Evolutionary conservation across 2,797 vertebrate species (phyloP).

Genomic region (Anguilla anguilla): DNA sequence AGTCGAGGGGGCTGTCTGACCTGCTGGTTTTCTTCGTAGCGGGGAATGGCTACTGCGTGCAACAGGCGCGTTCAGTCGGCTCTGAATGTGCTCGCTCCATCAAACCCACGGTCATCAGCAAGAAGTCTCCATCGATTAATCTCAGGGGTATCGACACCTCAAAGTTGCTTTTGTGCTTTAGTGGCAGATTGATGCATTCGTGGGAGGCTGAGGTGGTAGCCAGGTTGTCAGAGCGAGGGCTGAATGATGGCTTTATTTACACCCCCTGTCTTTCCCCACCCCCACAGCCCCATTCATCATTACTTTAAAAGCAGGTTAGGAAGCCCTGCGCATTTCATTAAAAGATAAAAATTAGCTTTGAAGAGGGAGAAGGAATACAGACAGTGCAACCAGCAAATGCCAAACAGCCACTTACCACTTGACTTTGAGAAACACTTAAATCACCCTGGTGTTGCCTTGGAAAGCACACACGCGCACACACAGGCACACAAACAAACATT

Average conservation of each 20-base stretch:
- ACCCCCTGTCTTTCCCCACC: constrained; percentile 55
- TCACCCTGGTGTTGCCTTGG: constrained; percentile 50
- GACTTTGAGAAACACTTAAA: constrained; percentile 13
- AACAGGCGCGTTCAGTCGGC: too few species aligned
- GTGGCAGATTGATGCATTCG: constrained; percentile 63
- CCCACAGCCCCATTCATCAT: constrained; percentile 61
- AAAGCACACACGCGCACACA: constrained; percentile 42
- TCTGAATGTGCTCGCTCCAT: constrained; percentile 17
- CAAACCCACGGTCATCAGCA: constrained; percentile 61
- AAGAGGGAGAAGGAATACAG: constrained; percentile 61
- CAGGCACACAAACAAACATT: constrained; percentile 32
- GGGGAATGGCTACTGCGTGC: background rate
- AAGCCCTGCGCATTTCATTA: constrained; percentile 74
- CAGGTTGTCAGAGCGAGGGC: constrained; percentile 55
- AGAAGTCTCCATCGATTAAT: constrained; percentile 66
- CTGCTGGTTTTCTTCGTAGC: background rate
- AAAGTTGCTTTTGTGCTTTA: constrained; percentile 64
- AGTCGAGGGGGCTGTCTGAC: too few species aligned
- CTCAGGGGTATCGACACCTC: constrained; percentile 66
- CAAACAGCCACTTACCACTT: constrained; percentile 58
- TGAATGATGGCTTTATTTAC: constrained; percentile 69
- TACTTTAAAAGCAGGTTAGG: constrained; percentile 74
- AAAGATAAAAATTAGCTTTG: constrained; percentile 70
- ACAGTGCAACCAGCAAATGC: constrained; percentile 61
- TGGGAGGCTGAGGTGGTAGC: constrained; percentile 38